These are phyloP conservation scores for Fopius arisanus DNA, from an alignment of 1,140 invertebrate genomes.

Conservation along the genomic window DNA sequence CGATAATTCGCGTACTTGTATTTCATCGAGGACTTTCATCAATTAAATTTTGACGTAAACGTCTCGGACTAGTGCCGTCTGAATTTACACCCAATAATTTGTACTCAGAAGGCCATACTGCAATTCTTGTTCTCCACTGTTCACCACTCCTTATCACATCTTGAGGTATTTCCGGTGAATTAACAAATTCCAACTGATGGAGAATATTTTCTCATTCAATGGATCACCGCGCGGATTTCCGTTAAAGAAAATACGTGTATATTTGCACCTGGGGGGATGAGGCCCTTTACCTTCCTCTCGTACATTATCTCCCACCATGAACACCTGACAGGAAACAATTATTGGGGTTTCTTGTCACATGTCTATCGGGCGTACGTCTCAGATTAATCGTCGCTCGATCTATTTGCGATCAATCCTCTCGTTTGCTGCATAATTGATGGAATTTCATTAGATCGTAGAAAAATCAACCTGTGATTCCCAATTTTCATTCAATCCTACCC, in stretches of 20 bases:
- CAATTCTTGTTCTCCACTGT: neutral
- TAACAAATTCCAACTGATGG: neutral
- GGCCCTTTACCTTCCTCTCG: neutral
- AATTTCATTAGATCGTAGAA: no score
- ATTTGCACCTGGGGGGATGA: conserved; percentile 11
- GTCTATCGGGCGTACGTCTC: neutral
- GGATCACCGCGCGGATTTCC: neutral
- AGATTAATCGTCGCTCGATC: neutral
- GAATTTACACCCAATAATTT: neutral
- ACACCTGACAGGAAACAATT: conserved; percentile 31
- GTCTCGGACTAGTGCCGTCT: no score
- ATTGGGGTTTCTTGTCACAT: conserved; percentile 33
- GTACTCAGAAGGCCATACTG: neutral
- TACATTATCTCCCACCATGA: neutral
- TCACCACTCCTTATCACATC: neutral
- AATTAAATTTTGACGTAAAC: neutral
- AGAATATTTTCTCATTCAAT: neutral
- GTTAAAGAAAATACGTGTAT: neutral
- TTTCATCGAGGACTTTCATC: neutral
- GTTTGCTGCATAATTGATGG: neutral
- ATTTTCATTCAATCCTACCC: no score
- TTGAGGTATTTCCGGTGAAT: neutral
- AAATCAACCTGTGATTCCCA: no score
- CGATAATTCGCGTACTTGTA: neutral
- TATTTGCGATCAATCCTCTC: neutral